Conservation (phyloP, 2,113 vertebrate species). For the Rana temporaria region DNA sequence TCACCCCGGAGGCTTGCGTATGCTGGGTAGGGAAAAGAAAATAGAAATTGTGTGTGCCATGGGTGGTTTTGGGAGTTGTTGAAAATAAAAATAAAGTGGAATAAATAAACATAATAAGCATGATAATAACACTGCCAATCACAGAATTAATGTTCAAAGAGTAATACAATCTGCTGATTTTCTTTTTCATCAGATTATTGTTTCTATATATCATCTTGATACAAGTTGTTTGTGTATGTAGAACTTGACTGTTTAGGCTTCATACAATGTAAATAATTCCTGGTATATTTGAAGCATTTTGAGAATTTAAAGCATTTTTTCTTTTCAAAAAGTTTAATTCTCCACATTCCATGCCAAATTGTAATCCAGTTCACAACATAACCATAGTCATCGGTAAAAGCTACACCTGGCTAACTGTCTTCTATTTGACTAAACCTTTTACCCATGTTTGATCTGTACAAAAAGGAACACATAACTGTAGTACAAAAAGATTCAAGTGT, state of each 20-base stretch:
- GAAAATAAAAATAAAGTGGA: conserved; percentile 26
- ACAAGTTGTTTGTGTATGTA: neutral
- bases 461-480: conserved; percentile 83
- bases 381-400: conserved; percentile 31
- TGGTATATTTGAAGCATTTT: too few species aligned
- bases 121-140: conserved; percentile 37
- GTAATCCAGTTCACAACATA: neutral
- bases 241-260: neutral
- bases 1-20: conserved; percentile 49
- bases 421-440: conserved; percentile 78
- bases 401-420: conserved; percentile 1
- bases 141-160: conserved; percentile 14
- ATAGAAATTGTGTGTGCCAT: conserved; percentile 42
- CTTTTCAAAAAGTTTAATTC: neutral
- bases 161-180: conserved; percentile 16
- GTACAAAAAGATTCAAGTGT: conserved; percentile 84
- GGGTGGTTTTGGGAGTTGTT: conserved; percentile 30
- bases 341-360: neutral
- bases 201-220: neutral
- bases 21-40: conserved; percentile 42
- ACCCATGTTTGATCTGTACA: conserved; percentile 82
- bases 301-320: neutral
- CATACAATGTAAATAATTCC: neutral
- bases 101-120: conserved; percentile 43
- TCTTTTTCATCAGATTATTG: neutral